These are phyloP conservation scores for Philereme vetulata DNA, from an alignment of 2,888 invertebrate species.

Conservation along the genomic window DNA sequence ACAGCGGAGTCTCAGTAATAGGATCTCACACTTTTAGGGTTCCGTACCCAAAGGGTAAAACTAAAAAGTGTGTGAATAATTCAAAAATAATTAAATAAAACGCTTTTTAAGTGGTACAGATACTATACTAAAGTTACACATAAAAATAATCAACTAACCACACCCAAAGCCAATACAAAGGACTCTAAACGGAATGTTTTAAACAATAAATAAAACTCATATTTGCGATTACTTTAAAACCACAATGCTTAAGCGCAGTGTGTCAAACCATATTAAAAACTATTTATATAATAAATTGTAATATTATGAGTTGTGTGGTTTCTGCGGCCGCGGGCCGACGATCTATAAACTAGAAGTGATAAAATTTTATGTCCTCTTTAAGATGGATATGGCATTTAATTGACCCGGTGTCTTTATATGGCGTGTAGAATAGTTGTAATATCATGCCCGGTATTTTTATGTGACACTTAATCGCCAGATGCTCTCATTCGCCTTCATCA, in stretches of 20 bases:
- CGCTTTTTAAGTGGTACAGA: no score
- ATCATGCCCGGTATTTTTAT: slow-evolving; percentile 5
- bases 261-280: slow-evolving; percentile 31
- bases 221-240: slow-evolving; percentile 11
- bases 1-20: no score
- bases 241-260: slow-evolving; percentile 23
- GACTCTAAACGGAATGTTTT: not conserved
- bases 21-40: no score
- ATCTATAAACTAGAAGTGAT: slow-evolving; percentile 32
- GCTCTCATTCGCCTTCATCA: not conserved
- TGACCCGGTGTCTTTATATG: slow-evolving; percentile 22
- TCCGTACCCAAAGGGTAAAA: no score
- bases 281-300: slow-evolving; percentile 35
- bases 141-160: no score
- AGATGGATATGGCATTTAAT: slow-evolving; percentile 32
- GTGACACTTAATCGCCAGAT: slow-evolving; percentile 13
- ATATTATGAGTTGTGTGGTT: slow-evolving; percentile 38
- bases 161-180: no score
- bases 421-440: slow-evolving; percentile 11
- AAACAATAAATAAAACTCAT: slow-evolving; percentile 12
- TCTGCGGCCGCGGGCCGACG: slow-evolving; percentile 26
- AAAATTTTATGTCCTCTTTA: slow-evolving; percentile 34
- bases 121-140: no score
- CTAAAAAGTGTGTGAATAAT: no score
- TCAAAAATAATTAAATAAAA: no score